phyloP scores from a whole-genome alignment of 2,888 invertebrate genomes.

The Vannuccia rotundouncinata region DNA sequence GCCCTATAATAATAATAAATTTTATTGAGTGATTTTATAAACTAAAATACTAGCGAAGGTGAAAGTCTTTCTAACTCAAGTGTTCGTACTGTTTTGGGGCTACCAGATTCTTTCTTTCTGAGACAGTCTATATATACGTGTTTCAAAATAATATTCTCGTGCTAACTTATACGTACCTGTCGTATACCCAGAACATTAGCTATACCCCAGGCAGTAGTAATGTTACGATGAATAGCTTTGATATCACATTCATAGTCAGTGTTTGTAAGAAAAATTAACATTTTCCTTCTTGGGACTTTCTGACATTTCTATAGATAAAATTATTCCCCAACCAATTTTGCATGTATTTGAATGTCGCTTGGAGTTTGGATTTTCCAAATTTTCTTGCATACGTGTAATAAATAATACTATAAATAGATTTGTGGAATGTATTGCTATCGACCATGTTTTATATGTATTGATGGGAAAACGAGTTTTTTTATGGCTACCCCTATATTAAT shows the following conservation, averaged over 20 bases:
- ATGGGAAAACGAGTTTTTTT: too few species aligned
- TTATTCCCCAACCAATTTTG: not conserved
- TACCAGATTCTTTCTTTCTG: not conserved
- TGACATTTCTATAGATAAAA: not conserved
- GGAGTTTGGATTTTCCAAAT: not conserved
- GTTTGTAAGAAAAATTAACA: not conserved
- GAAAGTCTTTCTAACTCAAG: not conserved
- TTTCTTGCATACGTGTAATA: not conserved
- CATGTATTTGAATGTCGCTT: not conserved
- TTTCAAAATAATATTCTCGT: not conserved
- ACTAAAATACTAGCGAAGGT: too few species aligned
- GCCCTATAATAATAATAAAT: too few species aligned
- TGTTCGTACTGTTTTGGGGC: not conserved
- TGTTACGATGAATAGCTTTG: not conserved
- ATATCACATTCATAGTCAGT: not conserved
- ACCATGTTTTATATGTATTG: too few species aligned
- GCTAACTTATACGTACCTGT: not conserved
- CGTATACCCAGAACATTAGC: not conserved
- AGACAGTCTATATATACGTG: not conserved
- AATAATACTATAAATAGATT: not conserved
- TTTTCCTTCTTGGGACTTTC: not conserved
- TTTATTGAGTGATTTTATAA: too few species aligned
- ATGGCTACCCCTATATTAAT: too few species aligned
- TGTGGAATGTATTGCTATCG: not conserved
- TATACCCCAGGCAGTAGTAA: not conserved